Conservation (phyloP, 1,140 invertebrate genomes). For the Carcinoscorpius rotundicauda region DNA sequence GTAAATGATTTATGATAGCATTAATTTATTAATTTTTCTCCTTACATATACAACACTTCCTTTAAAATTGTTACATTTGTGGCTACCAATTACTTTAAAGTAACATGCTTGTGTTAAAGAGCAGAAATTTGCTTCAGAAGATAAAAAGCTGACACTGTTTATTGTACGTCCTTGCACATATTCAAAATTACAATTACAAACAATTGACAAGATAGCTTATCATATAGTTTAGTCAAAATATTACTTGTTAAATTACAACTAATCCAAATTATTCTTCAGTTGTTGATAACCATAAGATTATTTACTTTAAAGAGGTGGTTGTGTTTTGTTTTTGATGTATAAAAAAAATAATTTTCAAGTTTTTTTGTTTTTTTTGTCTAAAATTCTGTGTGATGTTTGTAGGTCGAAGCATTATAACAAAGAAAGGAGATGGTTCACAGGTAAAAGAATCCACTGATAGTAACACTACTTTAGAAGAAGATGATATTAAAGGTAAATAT, state of each 20-base stretch:
- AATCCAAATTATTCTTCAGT: too few relatives aligned
- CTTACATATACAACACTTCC: slow-evolving; percentile 1
- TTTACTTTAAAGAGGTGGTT: background rate
- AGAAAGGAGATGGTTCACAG: slow-evolving; percentile 66
- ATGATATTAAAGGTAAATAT: slow-evolving; percentile 49
- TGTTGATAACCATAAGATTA: too few relatives aligned
- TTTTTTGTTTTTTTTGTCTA: background rate
- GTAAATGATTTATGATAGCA: background rate
- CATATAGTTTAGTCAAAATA: too few relatives aligned
- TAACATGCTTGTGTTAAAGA: too few relatives aligned
- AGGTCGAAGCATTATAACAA: slow-evolving; percentile 75
- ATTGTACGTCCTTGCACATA: too few relatives aligned
- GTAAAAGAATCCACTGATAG: slow-evolving; percentile 89
- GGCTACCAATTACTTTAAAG: too few relatives aligned
- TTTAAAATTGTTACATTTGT: too few relatives aligned
- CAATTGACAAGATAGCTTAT: too few relatives aligned
- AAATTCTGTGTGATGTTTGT: slow-evolving; percentile 17
- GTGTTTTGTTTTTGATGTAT: background rate
- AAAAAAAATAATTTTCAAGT: background rate
- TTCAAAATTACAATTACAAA: too few relatives aligned
- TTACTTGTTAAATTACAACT: too few relatives aligned
- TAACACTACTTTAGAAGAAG: slow-evolving; percentile 76
- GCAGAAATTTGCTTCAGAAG: too few relatives aligned
- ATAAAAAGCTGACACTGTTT: too few relatives aligned
- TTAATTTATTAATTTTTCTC: background rate